Evolutionary conservation across 2,113 vertebrate genomes (phyloP).

Genomic region (Cettia cetti): DNA sequence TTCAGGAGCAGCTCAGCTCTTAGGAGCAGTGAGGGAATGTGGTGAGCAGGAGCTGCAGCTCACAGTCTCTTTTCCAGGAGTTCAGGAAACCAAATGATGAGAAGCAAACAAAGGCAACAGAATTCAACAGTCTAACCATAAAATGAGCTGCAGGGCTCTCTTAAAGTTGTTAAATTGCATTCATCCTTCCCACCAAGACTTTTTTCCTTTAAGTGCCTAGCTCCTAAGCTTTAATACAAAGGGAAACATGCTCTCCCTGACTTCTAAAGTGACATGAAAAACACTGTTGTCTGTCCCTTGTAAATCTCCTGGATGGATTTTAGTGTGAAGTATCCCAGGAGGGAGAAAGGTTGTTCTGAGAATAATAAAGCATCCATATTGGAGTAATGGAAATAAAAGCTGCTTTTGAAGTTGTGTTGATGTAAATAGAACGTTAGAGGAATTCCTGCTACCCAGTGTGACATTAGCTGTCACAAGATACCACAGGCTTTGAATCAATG

Average conservation of each 20-base stretch:
- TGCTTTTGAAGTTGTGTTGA: conserved; percentile 6
- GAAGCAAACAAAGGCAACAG: not conserved
- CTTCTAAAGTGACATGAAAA: conserved; percentile 41
- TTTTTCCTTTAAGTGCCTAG: not conserved
- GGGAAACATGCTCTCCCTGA: conserved; percentile 23
- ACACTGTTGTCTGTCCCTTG: conserved; percentile 15
- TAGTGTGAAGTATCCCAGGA: conserved; percentile 43
- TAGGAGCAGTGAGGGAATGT: not conserved
- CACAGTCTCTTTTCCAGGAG: not conserved
- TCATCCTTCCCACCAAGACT: not conserved
- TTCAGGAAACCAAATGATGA: not conserved
- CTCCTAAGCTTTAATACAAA: conserved; percentile 19
- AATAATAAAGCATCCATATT: conserved; percentile 7
- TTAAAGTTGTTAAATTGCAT: conserved; percentile 8
- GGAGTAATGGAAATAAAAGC: conserved; percentile 7
- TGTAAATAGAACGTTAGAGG: not conserved
- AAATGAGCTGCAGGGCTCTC: conserved; percentile 7
- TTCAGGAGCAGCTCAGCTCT: not conserved
- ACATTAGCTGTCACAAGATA: not conserved
- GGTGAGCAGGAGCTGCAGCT: not conserved
- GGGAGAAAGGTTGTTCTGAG: conserved; percentile 4
- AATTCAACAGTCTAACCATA: not conserved
- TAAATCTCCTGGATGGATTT: conserved; percentile 56
- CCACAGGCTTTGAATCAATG: not conserved
- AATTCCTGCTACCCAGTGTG: not conserved